Evolutionary conservation across 2,888 invertebrate genomes (phyloP).

Genomic region (Melinaea marsaeus): DNA sequence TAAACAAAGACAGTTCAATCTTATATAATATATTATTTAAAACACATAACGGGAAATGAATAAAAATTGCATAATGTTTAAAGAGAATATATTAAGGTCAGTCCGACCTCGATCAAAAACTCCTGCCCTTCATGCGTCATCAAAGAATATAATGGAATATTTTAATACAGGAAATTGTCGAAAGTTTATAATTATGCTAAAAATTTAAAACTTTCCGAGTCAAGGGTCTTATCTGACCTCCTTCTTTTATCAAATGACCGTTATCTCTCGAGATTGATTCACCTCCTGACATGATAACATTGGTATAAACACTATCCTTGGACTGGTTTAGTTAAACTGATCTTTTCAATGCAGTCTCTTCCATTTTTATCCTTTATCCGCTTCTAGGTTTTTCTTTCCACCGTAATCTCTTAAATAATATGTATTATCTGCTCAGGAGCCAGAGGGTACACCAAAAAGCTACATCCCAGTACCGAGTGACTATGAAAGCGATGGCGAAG

Average conservation of each 20-base stretch:
- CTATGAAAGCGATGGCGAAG: conserved; percentile 72
- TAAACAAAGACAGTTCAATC: no score
- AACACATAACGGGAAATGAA: no score
- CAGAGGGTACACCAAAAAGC: conserved; percentile 55
- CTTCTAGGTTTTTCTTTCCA: background rate
- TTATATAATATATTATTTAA: no score
- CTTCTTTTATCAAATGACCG: conserved; percentile 28
- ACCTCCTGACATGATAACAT: conserved; percentile 22
- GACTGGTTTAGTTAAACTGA: background rate
- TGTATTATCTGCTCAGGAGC: conserved; percentile 50
- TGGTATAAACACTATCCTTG: conserved; percentile 17
- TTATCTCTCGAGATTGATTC: conserved; percentile 23
- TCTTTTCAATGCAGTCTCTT: no score
- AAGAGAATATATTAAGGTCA: conserved; percentile 13
- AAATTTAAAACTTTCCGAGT: conserved; percentile 16
- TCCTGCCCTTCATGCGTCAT: conserved; percentile 24
- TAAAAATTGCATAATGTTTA: no score
- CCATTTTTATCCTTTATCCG: background rate
- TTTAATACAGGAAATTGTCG: conserved; percentile 13
- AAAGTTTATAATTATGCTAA: background rate
- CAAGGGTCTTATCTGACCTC: conserved; percentile 32
- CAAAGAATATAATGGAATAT: conserved; percentile 18
- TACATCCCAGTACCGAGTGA: conserved; percentile 56
- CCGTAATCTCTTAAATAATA: background rate
- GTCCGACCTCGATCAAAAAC: conserved; percentile 19